Base-by-base conservation (phyloP, 2,888 invertebrate genomes). In the Temnothorax unifasciatus region DNA sequence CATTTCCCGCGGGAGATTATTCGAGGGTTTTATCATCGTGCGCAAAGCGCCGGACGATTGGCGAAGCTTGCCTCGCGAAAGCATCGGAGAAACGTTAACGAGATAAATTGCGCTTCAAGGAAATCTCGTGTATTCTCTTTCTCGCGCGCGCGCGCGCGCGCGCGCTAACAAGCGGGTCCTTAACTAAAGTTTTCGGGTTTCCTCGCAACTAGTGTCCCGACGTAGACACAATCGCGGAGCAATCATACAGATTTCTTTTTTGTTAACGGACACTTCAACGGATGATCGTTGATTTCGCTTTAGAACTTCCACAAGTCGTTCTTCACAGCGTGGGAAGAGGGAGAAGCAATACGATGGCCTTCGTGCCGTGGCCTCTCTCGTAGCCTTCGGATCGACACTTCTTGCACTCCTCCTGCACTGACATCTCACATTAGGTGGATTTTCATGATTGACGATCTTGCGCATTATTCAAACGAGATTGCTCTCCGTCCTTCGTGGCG, bases 381-480 rank as follows among this genome's bases (percentile, higher is more conserved):
- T 69, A 69, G 76, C 71, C 66, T 44, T 71, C 44, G 38, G 3
- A 41, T 47, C 38, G 54, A 77, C 73, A 57, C 25, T 77, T 77
- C 73, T 77, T 57, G 29, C n/a, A n/a, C 73, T 29, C 6, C 54
- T 54, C n/a, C 54, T 29, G 29, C 29, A 29, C 21, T 52, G 69
- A 68, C 54, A 71, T 54, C 57, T 71, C 54, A n/a, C 44, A 54
- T 71, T 54, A 69, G 18, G 41, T n/a, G 15, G 29, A 71, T 34
- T 25, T 25, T 47, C 11, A 50, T 75, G 75, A 75, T 77, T 54
- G 73, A 77, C 71, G 76, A 77, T 69, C 71, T 54, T 64, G 54
- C 29, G 5, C 41, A 71, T 77, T 77, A 76, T 66, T 52, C 52
- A 69, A 77, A 77, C 50, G 75, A 77, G 41, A 52, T 77, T 77